These are phyloP conservation scores for Zapus hudsonius DNA, from an alignment of 2,113 vertebrate species.

Conservation along the genomic window DNA sequence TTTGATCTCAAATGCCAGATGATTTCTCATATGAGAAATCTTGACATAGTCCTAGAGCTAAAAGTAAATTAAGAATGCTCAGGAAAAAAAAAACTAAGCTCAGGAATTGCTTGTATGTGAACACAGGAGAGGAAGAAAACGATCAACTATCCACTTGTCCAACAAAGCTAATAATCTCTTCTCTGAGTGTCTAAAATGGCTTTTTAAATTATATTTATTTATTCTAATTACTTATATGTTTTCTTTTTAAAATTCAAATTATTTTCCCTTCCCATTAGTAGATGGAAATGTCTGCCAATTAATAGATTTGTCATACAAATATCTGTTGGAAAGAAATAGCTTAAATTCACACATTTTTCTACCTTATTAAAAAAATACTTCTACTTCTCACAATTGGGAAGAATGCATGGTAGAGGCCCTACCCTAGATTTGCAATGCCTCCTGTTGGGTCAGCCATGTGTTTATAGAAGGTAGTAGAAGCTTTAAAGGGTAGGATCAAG, in stretches of 20 bases:
- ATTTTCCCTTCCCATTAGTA: not conserved
- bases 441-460: not conserved
- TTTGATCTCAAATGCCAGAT: not conserved
- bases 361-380: not conserved
- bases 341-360: not conserved
- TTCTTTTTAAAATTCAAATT: not conserved
- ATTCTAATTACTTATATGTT: not conserved
- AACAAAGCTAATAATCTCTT: not conserved
- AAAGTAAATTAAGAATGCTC: not conserved
- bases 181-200: not conserved
- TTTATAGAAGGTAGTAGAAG: not conserved
- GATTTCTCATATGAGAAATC: not conserved
- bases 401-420: not conserved
- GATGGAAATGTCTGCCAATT: not conserved
- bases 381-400: not conserved
- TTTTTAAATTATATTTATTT: not conserved
- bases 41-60: not conserved
- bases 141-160: not conserved
- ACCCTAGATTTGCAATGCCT: not conserved
- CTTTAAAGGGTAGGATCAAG: not conserved
- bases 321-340: conserved; percentile 18
- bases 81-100: not conserved
- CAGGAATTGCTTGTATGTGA: not conserved
- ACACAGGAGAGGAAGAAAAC: not conserved
- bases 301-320: not conserved